phyloP scores from a whole-genome alignment of 2,888 invertebrate genomes.

The Melieria picta region DNA sequence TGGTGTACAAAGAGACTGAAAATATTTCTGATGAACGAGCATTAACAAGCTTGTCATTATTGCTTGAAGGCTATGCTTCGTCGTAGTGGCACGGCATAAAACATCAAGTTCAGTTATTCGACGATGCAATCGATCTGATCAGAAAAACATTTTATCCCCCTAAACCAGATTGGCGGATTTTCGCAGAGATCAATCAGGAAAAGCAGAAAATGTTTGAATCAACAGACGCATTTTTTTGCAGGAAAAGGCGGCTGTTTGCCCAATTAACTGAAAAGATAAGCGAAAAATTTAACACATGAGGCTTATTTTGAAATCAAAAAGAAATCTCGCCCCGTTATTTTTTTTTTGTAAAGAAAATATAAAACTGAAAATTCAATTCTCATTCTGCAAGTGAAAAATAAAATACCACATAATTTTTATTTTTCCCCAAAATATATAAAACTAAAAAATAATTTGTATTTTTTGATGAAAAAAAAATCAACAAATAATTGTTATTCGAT shows the following conservation, averaged over 20 bases:
- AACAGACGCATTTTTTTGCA: neutral
- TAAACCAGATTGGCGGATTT: neutral
- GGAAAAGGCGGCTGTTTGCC: neutral
- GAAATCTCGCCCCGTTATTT: neutral
- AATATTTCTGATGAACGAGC: conserved; percentile 38
- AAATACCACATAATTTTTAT: too few relatives aligned
- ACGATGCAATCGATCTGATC: conserved; percentile 22
- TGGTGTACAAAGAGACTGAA: conserved; percentile 28
- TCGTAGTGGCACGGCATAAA: conserved; percentile 37
- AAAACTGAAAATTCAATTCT: neutral
- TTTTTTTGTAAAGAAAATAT: neutral
- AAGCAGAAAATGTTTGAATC: neutral
- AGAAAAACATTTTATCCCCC: conserved; percentile 11
- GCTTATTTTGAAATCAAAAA: neutral
- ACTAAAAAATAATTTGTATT: too few relatives aligned
- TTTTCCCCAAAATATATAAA: too few relatives aligned
- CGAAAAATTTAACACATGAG: too few relatives aligned
- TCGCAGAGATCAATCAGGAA: neutral
- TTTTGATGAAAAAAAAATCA: too few relatives aligned
- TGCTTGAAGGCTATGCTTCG: conserved; percentile 35
- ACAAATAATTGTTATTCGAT: too few relatives aligned
- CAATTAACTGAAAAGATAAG: too few relatives aligned
- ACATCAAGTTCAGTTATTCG: conserved; percentile 18
- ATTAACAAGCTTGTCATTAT: conserved; percentile 24
- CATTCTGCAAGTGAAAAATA: too few relatives aligned